Evolutionary conservation across 2,113 vertebrate genomes (phyloP).

Genomic region (Aramus guarauna): DNA sequence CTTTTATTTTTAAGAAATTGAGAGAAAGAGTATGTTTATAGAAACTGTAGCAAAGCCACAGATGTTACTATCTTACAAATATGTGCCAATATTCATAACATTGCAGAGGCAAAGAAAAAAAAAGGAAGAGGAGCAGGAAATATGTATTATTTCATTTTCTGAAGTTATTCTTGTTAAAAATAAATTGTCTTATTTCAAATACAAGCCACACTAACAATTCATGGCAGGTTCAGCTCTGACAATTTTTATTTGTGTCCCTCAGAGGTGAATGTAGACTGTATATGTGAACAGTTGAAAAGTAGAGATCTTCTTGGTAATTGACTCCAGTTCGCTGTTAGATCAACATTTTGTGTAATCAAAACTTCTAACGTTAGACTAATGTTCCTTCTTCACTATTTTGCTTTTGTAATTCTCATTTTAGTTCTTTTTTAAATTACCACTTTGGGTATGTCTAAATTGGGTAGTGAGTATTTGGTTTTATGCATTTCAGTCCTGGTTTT

Average conservation of each 20-base stretch:
- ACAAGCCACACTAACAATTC: neutral
- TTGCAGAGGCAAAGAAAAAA: neutral
- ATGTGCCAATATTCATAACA: neutral
- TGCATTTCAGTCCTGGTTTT: neutral
- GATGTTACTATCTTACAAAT: neutral
- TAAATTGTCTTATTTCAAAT: conserved; percentile 20
- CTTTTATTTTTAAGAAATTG: neutral
- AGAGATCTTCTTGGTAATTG: neutral
- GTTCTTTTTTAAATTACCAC: neutral
- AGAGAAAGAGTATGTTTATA: neutral
- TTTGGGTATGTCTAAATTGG: neutral
- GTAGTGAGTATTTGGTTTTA: neutral
- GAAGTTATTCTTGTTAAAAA: neutral
- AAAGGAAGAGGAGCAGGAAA: neutral
- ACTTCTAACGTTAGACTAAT: neutral
- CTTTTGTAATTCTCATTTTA: neutral
- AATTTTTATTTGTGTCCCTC: neutral
- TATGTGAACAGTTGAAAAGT: neutral
- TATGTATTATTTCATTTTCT: neutral
- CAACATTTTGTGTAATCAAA: neutral
- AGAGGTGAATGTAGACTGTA: neutral
- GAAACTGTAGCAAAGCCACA: neutral
- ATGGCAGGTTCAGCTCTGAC: neutral
- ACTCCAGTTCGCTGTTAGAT: neutral
- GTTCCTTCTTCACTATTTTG: neutral